Conservation (phyloP, 2,113 vertebrate genomes). For the Podocnemis expansa region DNA sequence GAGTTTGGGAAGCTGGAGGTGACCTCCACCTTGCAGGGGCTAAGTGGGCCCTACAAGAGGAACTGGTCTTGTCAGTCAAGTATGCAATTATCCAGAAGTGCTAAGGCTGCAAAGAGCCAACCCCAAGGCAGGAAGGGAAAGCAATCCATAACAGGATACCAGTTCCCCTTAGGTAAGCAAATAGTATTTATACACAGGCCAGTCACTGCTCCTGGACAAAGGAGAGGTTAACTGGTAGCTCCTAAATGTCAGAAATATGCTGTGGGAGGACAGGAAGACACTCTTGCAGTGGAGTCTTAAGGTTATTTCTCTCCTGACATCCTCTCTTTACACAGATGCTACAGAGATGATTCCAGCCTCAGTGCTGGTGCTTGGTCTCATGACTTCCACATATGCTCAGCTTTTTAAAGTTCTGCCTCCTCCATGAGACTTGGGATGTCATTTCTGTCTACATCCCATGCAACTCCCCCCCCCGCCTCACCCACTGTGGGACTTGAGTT, state of each 20-base stretch:
- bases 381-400: neutral
- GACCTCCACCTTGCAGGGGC: neutral
- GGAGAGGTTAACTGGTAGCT: fast-evolving
- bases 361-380: fast-evolving
- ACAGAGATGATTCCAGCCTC: fast-evolving
- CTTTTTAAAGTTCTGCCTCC: neutral
- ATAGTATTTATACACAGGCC: neutral
- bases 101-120: fast-evolving
- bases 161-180: neutral
- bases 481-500: neutral
- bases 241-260: neutral
- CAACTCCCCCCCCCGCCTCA: neutral
- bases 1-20: neutral
- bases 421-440: fast-evolving
- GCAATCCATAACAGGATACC: fast-evolving
- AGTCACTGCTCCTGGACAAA: neutral
- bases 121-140: neutral
- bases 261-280: neutral
- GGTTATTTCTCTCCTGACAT: neutral
- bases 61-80: neutral
- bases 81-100: fast-evolving
- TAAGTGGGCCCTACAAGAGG: fast-evolving
- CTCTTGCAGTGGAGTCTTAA: neutral
- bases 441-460: neutral
- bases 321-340: neutral